Percentiles rank a stretch among this genome's conserved stretches.
These are phyloP conservation scores for Torymus texanus DNA, from an alignment of 2,888 invertebrate genomes.

Conservation along the genomic window DNA sequence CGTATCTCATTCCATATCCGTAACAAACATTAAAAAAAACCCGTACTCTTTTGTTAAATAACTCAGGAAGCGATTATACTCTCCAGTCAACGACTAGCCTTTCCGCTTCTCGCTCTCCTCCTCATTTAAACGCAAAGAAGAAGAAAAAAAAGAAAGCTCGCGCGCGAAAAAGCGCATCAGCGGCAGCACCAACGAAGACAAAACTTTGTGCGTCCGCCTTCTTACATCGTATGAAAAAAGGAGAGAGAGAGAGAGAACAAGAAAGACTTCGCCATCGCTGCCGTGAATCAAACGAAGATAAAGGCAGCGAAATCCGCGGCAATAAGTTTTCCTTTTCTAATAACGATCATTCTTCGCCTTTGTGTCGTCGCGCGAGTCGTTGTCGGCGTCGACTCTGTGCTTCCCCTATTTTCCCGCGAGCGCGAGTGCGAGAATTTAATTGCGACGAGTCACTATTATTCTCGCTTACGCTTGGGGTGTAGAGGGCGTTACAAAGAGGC, in stretches of 20 bases:
- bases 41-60: conserved; percentile 32
- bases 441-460: conserved; percentile 55
- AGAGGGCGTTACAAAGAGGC: conserved; percentile 29
- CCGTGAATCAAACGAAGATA: conserved; percentile 46
- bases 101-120: conserved; percentile 5
- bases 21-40: neutral
- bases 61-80: conserved; percentile 28
- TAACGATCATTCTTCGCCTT: conserved; percentile 56
- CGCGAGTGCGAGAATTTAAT: conserved; percentile 55
- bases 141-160: neutral
- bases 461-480: conserved; percentile 39
- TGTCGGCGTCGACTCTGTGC: conserved; percentile 15
- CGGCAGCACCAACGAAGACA: neutral
- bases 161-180: neutral
- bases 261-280: neutral
- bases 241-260: conserved; percentile 6
- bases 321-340: conserved; percentile 56
- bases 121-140: conserved; percentile 31
- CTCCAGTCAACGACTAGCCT: conserved; percentile 12
- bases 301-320: conserved; percentile 45
- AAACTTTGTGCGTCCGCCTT: conserved; percentile 3
- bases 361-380: conserved; percentile 34
- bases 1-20: too few species aligned
- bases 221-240: conserved; percentile 18
- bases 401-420: conserved; percentile 39